Evolutionary conservation across 1,140 invertebrate genomes (phyloP).

Genomic region (Parasteatoda tepidariorum): DNA sequence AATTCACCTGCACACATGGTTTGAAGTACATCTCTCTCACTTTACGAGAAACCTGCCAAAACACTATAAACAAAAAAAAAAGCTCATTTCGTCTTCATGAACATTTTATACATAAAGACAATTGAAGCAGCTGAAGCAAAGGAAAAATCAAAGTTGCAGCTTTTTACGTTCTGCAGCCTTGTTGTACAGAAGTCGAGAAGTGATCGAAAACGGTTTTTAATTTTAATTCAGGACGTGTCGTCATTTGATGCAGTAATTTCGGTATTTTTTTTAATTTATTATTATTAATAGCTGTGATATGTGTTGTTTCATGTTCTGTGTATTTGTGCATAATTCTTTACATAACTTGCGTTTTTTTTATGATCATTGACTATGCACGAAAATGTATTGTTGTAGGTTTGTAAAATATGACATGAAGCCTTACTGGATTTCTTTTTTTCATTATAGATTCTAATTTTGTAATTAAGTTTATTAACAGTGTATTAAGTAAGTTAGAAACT

Average conservation of each 20-base stretch:
- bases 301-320: constrained; percentile 43
- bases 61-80: constrained; percentile 7
- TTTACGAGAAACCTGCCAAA: constrained; percentile 41
- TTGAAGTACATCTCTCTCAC: constrained; percentile 3
- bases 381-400: background rate
- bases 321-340: constrained; percentile 29
- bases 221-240: background rate
- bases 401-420: background rate
- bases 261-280: constrained; percentile 14
- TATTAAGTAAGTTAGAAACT: background rate
- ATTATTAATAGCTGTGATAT: constrained; percentile 58
- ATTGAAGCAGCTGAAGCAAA: background rate
- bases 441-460: constrained; percentile 14
- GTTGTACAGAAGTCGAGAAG: background rate
- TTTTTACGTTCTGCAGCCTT: background rate
- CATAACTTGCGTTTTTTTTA: background rate
- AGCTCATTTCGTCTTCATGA: background rate
- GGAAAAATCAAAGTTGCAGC: background rate
- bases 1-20: constrained; percentile 51
- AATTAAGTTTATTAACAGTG: constrained; percentile 26
- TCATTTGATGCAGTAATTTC: background rate
- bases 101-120: background rate
- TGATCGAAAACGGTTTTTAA: background rate
- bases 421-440: background rate
- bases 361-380: background rate